Conservation (phyloP, 2,113 vertebrate species). For the Scortum barcoo region DNA sequence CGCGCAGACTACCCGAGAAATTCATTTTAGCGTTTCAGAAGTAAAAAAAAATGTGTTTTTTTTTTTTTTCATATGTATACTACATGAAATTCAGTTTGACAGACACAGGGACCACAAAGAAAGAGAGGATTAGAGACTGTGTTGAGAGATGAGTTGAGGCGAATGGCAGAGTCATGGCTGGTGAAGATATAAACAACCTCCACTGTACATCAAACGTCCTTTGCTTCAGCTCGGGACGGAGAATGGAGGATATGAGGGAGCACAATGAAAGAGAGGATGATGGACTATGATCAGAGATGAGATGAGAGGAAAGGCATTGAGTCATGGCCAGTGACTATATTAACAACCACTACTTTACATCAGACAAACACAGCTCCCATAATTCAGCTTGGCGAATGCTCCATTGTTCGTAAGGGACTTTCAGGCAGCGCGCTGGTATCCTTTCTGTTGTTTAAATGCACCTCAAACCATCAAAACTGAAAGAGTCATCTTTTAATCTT, state of each 20-base stretch:
- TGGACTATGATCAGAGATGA: conserved; percentile 51
- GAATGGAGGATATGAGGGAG: conserved; percentile 20
- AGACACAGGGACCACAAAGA: conserved; percentile 18
- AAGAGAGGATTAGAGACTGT: conserved; percentile 5
- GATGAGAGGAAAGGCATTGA: conserved; percentile 23
- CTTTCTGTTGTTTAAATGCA: not conserved
- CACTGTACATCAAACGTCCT: conserved; percentile 49
- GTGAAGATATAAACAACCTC: conserved; percentile 39
- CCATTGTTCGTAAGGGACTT: conserved; percentile 14
- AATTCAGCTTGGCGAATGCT: conserved; percentile 16
- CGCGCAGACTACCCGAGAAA: not conserved
- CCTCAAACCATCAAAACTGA: not conserved
- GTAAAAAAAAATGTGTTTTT: not conserved
- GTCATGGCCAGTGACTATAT: conserved; percentile 42
- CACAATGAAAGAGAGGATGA: conserved; percentile 52
- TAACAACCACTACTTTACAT: conserved; percentile 39
- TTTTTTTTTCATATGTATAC: not conserved
- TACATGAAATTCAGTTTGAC: not conserved
- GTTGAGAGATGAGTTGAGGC: conserved; percentile 29
- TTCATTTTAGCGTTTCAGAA: not conserved
- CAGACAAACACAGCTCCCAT: not conserved
- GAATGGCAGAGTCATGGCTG: conserved; percentile 24
- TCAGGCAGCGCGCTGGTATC: not conserved
- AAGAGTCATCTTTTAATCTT: not conserved
- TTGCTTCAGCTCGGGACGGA: not conserved